Evolutionary conservation across 2,113 vertebrate genomes (phyloP).

Genomic region (human (Homo sapiens)): GRCh38 chr2:219995501-219996000

Average conservation of each 20-base stretch:
- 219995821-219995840: constrained; percentile 1
- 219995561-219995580: neutral
- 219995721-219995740: neutral
- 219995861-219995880: constrained; percentile 14
- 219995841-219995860: neutral
- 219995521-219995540: neutral
- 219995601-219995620: neutral
- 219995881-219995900: neutral
- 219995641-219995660: neutral
- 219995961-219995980: neutral
- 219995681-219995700: neutral
- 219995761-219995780: neutral
- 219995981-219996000: neutral
- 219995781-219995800: neutral
- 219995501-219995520: neutral
- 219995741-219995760: neutral
- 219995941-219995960: neutral
- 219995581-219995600: neutral
- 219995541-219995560: neutral
- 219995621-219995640: neutral
- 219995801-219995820: neutral
- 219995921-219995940: neutral
- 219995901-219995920: neutral
- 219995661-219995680: neutral
- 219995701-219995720: neutral